A percentile compares a stretch with the other conserved stretches of the same genome.
Evolutionary conservation across 2,113 vertebrate genomes (phyloP).

Genomic region (Motacilla tschutschensis): DNA sequence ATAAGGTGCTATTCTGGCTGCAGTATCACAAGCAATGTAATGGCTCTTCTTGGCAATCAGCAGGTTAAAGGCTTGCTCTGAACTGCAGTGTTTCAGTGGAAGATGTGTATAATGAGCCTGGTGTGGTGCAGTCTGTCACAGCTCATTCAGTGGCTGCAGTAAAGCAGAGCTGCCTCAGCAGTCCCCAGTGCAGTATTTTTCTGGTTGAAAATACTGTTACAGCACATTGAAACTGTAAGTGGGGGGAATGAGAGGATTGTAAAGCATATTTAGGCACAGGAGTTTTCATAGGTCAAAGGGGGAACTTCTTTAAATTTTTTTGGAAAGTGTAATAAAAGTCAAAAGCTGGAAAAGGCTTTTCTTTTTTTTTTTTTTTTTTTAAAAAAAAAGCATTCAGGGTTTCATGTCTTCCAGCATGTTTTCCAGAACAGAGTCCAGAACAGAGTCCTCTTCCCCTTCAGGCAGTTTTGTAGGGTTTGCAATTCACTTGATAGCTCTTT

Average conservation of each 20-base stretch:
- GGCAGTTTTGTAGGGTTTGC: neutral
- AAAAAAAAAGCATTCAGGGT: neutral
- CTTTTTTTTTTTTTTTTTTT: neutral
- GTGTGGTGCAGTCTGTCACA: neutral
- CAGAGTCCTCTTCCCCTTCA: neutral
- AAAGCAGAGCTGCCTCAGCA: constrained; percentile 13
- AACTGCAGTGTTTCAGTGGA: neutral
- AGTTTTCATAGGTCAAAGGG: neutral
- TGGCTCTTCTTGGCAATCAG: neutral
- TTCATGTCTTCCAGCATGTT: neutral
- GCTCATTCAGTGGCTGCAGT: neutral
- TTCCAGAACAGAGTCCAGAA: neutral
- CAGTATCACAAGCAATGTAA: neutral
- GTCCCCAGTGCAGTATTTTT: neutral
- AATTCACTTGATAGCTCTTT: neutral
- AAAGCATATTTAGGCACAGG: neutral
- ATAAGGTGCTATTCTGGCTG: neutral
- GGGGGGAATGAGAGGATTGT: neutral
- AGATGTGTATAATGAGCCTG: neutral
- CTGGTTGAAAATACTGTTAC: neutral
- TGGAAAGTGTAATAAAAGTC: neutral
- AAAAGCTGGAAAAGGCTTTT: neutral
- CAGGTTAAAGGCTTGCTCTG: constrained; percentile 8
- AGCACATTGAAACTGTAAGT: neutral
- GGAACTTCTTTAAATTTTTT: neutral